Conservation (phyloP, 2,888 invertebrate genomes). For the Urechis unicinctus region DNA sequence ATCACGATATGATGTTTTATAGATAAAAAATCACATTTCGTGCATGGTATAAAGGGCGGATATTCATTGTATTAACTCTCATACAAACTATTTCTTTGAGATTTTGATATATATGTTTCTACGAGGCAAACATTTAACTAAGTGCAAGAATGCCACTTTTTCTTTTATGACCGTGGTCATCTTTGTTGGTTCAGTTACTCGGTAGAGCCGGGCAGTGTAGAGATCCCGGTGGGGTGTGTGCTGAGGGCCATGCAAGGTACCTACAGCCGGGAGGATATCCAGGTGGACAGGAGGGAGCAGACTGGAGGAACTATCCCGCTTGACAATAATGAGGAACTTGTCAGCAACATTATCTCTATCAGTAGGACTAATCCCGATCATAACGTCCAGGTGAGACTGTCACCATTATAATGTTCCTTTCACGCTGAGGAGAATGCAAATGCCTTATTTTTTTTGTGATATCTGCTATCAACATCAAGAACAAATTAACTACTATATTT, state of each 20-base stretch:
- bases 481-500: too few species aligned
- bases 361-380: background rate
- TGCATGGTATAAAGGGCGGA: too few species aligned
- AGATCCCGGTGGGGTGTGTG: conserved; percentile 33
- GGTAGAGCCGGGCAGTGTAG: conserved; percentile 28
- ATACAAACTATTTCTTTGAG: too few species aligned
- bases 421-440: background rate
- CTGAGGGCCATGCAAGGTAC: conserved; percentile 30
- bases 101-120: too few species aligned
- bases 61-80: too few species aligned
- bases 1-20: background rate
- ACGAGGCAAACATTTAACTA: too few species aligned
- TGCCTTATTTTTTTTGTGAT: too few species aligned
- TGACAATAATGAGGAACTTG: conserved; percentile 35
- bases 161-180: too few species aligned
- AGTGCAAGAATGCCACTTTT: too few species aligned
- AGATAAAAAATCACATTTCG: too few species aligned
- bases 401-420: background rate
- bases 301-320: conserved; percentile 25
- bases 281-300: conserved; percentile 26
- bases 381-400: background rate
- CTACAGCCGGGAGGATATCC: conserved; percentile 27
- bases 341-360: conserved; percentile 33
- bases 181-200: conserved; percentile 26
- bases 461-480: too few species aligned